phyloP scores from a whole-genome alignment of 2,113 vertebrate genomes.

The Phoenicopterus ruber region DNA sequence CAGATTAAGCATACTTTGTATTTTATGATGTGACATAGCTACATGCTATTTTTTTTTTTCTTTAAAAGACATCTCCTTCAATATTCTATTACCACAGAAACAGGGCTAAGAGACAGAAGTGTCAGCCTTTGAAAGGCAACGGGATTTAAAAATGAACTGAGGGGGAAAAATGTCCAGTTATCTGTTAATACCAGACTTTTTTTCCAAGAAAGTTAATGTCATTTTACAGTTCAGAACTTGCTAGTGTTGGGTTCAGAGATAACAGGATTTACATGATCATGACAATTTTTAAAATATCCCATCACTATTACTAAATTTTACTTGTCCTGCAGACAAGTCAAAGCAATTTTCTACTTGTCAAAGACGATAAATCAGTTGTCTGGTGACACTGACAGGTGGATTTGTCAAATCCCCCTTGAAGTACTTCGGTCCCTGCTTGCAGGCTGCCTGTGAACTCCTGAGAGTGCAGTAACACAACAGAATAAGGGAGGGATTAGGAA shows the following conservation, averaged over 20 bases:
- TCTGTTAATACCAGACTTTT: neutral
- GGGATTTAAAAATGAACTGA: conserved; percentile 26
- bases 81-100: neutral
- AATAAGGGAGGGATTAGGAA: neutral
- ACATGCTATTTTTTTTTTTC: neutral
- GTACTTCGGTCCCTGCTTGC: neutral
- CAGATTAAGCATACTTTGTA: conserved; percentile 27
- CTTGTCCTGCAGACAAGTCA: conserved; percentile 50
- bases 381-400: conserved; percentile 31
- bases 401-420: conserved; percentile 25
- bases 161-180: neutral
- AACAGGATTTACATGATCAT: conserved; percentile 52
- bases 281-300: conserved; percentile 24
- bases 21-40: neutral
- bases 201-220: neutral
- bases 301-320: conserved; percentile 28
- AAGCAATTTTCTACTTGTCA: conserved; percentile 46
- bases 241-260: neutral
- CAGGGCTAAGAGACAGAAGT: neutral
- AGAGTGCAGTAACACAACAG: neutral
- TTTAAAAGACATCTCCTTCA: neutral
- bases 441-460: neutral
- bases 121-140: conserved; percentile 22
- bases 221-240: conserved; percentile 12
- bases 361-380: conserved; percentile 39